phyloP scores from a whole-genome alignment of 2,113 vertebrate genomes.

The human region DNA sequence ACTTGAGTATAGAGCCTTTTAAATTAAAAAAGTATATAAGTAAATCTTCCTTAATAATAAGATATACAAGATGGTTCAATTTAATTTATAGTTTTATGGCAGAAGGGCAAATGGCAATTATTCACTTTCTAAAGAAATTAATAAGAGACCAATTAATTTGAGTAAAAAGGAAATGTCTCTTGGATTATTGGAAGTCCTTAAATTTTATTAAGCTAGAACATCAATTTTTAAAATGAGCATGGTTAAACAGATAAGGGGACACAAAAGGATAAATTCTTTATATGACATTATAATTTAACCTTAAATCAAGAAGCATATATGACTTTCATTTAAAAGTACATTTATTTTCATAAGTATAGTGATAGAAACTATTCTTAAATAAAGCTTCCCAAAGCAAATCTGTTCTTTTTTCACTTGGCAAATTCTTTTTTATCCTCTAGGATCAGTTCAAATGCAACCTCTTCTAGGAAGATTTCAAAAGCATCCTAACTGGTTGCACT shows the following conservation, averaged over 20 bases:
- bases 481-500: not conserved
- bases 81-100: constrained; percentile 37
- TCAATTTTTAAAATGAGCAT: constrained; percentile 54
- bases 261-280: constrained; percentile 42
- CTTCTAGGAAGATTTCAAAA: constrained; percentile 16
- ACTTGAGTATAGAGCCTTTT: not conserved
- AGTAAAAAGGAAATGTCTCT: constrained; percentile 41
- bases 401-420: constrained; percentile 10
- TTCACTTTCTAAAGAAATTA: constrained; percentile 43
- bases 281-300: constrained; percentile 37
- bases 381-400: constrained; percentile 25
- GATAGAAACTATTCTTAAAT: constrained; percentile 45
- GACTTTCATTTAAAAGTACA: constrained; percentile 29
- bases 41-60: constrained; percentile 35
- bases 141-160: constrained; percentile 24
- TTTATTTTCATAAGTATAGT: constrained; percentile 16
- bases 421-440: constrained; percentile 31
- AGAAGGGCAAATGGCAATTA: constrained; percentile 50
- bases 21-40: constrained; percentile 33
- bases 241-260: constrained; percentile 17
- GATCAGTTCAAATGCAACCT: not conserved
- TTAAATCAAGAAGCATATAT: constrained; percentile 30
- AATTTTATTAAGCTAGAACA: constrained; percentile 58
- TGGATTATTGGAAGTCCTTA: not conserved
- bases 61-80: constrained; percentile 32